These are phyloP conservation scores for Chaetodon trifasciatus DNA, from an alignment of 2,797 vertebrate species.

Conservation along the genomic window DNA sequence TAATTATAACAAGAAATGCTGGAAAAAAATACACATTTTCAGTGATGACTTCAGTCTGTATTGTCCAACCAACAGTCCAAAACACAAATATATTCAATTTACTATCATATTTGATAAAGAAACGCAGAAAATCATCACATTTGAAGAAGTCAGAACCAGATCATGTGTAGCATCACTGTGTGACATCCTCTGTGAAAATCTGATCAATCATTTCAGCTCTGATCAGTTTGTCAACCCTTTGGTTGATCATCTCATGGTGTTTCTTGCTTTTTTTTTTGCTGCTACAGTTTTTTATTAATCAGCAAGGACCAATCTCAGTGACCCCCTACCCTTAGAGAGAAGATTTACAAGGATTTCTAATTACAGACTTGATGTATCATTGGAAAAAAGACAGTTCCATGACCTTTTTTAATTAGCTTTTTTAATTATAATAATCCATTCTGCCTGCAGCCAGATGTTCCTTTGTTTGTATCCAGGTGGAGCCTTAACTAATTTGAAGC, in stretches of 20 bases:
- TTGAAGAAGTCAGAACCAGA: background rate
- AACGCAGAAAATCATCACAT: background rate
- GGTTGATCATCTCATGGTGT: constrained; percentile 8
- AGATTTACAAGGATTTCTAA: constrained; percentile 26
- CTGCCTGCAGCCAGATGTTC: background rate
- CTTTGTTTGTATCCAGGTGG: background rate
- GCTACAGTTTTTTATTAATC: constrained; percentile 28
- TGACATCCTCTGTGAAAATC: background rate
- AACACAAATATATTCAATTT: background rate
- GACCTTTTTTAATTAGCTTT: background rate
- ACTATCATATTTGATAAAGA: background rate
- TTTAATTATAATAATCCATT: constrained; percentile 19
- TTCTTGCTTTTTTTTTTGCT: background rate
- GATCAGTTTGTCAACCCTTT: background rate
- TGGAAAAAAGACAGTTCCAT: background rate
- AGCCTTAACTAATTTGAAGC: background rate
- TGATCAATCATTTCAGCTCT: background rate
- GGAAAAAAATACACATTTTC: too few species aligned
- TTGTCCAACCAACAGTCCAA: background rate
- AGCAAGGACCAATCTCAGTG: constrained; percentile 2
- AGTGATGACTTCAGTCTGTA: background rate
- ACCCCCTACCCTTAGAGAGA: constrained; percentile 20
- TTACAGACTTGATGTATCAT: constrained; percentile 5
- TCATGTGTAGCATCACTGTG: background rate
- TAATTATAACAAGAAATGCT: background rate